A percentile compares a stretch with the other conserved stretches of the same genome.
Conservation (phyloP, 1,140 invertebrate genomes). For the Anagrus nilaparvatae region DNA sequence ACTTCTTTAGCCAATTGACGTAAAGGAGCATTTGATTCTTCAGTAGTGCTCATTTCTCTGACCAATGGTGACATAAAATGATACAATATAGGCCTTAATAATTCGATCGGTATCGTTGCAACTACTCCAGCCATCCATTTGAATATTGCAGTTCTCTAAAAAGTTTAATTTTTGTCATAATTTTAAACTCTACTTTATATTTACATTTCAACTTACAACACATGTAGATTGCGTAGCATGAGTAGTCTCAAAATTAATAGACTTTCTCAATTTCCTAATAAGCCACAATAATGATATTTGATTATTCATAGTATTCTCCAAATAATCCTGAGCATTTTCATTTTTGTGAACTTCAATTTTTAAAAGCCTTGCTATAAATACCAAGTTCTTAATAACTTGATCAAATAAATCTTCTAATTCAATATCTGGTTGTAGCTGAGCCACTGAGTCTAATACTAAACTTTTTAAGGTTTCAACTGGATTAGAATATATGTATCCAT, state of each 20-base stretch:
- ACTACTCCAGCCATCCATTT: conserved; percentile 61
- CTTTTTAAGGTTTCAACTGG: conserved; percentile 51
- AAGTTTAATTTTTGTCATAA: conserved; percentile 12
- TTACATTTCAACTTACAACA: conserved; percentile 44
- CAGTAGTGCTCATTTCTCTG: conserved; percentile 53
- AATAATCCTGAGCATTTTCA: conserved; percentile 26
- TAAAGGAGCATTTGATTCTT: conserved; percentile 45
- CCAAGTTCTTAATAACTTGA: conserved; percentile 61
- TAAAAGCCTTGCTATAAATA: conserved; percentile 56
- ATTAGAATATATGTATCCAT: conserved; percentile 51
- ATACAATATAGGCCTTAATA: conserved; percentile 43
- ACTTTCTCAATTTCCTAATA: conserved; percentile 53
- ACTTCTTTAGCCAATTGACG: conserved; percentile 56
- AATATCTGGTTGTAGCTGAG: conserved; percentile 55
- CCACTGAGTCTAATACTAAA: conserved; percentile 60
- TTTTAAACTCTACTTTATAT: background rate
- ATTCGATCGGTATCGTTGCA: conserved; percentile 45
- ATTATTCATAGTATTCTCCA: conserved; percentile 29
- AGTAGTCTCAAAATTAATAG: conserved; percentile 63
- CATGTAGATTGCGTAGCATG: conserved; percentile 43
- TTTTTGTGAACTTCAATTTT: conserved; percentile 35
- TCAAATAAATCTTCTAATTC: conserved; percentile 50
- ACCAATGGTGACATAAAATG: conserved; percentile 55
- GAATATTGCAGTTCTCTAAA: conserved; percentile 55
- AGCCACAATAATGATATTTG: conserved; percentile 53